Evolutionary conservation across 37 sponge, comb jelly and placozoan genomes (phyloP).

Genomic region (Spongilla lacustris): DNA sequence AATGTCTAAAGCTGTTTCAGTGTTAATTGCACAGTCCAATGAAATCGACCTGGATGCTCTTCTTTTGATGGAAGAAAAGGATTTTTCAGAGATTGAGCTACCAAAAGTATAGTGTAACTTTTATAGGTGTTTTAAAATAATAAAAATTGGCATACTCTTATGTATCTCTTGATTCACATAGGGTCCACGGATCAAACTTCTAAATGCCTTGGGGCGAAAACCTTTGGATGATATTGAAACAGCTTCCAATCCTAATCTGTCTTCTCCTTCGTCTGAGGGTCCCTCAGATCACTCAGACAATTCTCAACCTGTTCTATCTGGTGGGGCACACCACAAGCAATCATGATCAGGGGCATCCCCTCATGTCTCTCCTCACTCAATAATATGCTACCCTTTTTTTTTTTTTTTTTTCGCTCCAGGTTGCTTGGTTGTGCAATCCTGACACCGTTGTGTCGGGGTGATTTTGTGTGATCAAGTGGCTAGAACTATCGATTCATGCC

Average conservation of each 20-base stretch:
- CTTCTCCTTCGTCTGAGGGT: neutral
- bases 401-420: constrained; percentile 1
- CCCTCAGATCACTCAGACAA: neutral
- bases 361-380: neutral
- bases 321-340: neutral
- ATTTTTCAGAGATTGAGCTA: constrained; percentile 85
- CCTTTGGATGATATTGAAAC: neutral
- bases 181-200: constrained; percentile 33
- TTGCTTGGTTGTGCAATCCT: neutral
- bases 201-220: constrained; percentile 25
- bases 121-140: neutral
- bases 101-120: constrained; percentile 44
- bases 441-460: neutral
- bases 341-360: neutral
- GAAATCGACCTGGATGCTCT: constrained; percentile 89
- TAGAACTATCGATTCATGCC: constrained; percentile 1
- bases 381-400: neutral
- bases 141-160: too few species aligned
- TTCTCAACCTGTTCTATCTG: neutral
- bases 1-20: neutral
- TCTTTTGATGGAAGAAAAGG: constrained; percentile 84
- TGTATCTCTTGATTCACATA: neutral
- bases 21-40: constrained; percentile 59
- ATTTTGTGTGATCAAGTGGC: neutral
- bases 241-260: neutral